A percentile compares a stretch with the other conserved stretches of the same genome.
These are phyloP conservation scores for Gortyna flavago DNA, from an alignment of 2,888 invertebrate genomes.

Conservation along the genomic window DNA sequence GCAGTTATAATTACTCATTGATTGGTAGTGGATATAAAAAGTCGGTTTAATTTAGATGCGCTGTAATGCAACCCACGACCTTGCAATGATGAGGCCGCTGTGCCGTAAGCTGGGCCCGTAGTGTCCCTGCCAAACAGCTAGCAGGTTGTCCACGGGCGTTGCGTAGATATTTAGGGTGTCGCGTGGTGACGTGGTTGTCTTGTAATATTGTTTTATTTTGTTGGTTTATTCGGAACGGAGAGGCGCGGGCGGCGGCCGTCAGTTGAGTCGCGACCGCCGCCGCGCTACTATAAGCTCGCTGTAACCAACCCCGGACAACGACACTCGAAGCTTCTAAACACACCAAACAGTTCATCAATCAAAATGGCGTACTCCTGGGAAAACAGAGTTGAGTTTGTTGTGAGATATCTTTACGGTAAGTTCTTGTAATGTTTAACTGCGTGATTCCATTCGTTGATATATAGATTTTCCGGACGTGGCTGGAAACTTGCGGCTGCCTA, in stretches of 20 bases:
- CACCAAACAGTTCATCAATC: slow-evolving; percentile 46
- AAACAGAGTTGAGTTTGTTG: slow-evolving; percentile 95
- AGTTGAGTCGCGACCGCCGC: slow-evolving; percentile 77
- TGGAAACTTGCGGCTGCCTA: slow-evolving; percentile 27
- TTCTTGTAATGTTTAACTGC: slow-evolving; percentile 62
- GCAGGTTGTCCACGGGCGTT: slow-evolving; percentile 47
- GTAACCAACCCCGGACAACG: slow-evolving; percentile 29
- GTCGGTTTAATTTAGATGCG: slow-evolving; percentile 60
- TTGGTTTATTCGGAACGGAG: slow-evolving; percentile 70
- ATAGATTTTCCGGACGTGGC: slow-evolving; percentile 25
- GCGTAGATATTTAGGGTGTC: slow-evolving; percentile 65
- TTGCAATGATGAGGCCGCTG: slow-evolving; percentile 52
- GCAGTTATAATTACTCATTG: slow-evolving; percentile 47
- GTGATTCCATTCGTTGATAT: slow-evolving; percentile 5
- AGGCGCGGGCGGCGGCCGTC: slow-evolving; percentile 79
- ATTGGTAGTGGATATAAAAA: slow-evolving; percentile 45
- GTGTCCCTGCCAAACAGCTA: slow-evolving; percentile 57
- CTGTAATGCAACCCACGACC: slow-evolving; percentile 60
- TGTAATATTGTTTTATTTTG: slow-evolving; percentile 69
- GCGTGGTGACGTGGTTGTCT: slow-evolving; percentile 65
- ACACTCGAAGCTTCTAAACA: slow-evolving; percentile 37
- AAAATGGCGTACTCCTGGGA: slow-evolving; percentile 95
- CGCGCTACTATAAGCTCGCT: slow-evolving; percentile 65
- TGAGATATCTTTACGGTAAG: slow-evolving; percentile 95
- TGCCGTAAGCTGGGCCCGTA: slow-evolving; percentile 34